Percentiles rank a stretch among this genome's conserved stretches.
phyloP scores from a whole-genome alignment of 2,113 vertebrate genomes.

The Syngnathoides biaculeatus region DNA sequence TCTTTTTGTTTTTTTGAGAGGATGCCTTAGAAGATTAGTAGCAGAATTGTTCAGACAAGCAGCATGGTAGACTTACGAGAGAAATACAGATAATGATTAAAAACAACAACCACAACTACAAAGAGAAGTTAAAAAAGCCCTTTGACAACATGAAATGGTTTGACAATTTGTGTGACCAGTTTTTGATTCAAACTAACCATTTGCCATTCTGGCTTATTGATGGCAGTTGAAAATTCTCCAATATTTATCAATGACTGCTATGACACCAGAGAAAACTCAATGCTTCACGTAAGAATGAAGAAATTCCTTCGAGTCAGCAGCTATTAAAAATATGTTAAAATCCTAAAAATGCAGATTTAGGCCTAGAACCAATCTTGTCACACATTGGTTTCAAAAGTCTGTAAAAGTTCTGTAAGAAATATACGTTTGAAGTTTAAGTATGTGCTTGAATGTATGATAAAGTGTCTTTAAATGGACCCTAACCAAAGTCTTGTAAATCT shows the following conservation, averaged over 20 bases:
- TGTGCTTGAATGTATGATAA: too few relatives aligned
- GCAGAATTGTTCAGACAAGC: too few relatives aligned
- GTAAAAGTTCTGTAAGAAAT: not conserved
- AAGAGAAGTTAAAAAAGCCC: not conserved
- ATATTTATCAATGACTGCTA: not conserved
- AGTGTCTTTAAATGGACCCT: too few relatives aligned
- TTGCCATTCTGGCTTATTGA: not conserved
- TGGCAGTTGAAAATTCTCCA: not conserved
- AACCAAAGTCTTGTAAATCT: too few relatives aligned
- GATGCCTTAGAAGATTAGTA: too few relatives aligned
- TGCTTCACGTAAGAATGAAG: not conserved
- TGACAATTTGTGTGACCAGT: too few relatives aligned
- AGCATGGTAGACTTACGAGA: not conserved
- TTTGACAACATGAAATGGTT: not conserved
- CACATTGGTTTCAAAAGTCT: not conserved
- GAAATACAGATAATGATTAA: not conserved
- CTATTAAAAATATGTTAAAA: conserved; percentile 1
- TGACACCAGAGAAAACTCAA: not conserved
- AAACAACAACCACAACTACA: not conserved
- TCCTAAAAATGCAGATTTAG: not conserved
- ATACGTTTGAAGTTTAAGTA: not conserved
- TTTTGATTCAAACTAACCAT: not conserved
- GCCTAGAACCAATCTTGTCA: not conserved
- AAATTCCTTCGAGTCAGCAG: not conserved
- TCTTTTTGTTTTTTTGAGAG: not conserved